Base-by-base conservation (phyloP, 2,888 invertebrate species). In the Ceramica pisi region DNA sequence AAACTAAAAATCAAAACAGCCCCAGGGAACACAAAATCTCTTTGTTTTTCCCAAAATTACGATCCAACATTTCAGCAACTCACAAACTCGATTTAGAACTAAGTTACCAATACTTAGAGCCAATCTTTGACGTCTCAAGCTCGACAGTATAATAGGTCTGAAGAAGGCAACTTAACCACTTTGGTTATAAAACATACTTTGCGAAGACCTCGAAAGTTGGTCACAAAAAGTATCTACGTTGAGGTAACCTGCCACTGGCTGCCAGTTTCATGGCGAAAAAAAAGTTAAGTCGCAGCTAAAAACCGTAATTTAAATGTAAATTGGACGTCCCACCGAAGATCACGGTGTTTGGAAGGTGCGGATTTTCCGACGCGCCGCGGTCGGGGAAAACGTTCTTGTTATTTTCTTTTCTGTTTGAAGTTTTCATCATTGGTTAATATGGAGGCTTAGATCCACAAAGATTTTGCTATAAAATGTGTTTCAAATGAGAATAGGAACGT, bases 271-370 rank as follows among this genome's bases (percentile, higher is more conserved):
- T 46, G 61, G 63, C 59, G 73, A 78, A 83, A 83, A 85, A 67
- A 74, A 75, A 74, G 38, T 65, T 69, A 70, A 76, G 70, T 65
- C 65, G 41, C 48, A 71, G 68, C 57, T 80, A 79, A 79, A 80
- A 78, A 75, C 70, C 78, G 86, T 86, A 83, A 86, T 88, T 88
- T 87, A 87, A 84, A 88, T 88, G 87, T 80, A 88, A 88, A 88
- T 88, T 83, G 79, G 71, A 71, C 73, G 61, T 74, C 75, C 75
- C 61, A 62, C 73, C 63, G 41, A 65, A 80, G 75, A 75, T 84
- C 66, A 67, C 69, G 71, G 65, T 66, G 63, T 73, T 78, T 78
- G 71, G 50, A 59, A 71, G 66, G 63, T 80, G 70, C 65, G 74
- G 80, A 55, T 71, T 83, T 82, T 74, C 75, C 38, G 38, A 62